A percentile compares a stretch with the other conserved stretches of the same genome.
These are phyloP conservation scores for Littorina saxatilis DNA, from an alignment of 1,140 invertebrate genomes.

Conservation along the genomic window DNA sequence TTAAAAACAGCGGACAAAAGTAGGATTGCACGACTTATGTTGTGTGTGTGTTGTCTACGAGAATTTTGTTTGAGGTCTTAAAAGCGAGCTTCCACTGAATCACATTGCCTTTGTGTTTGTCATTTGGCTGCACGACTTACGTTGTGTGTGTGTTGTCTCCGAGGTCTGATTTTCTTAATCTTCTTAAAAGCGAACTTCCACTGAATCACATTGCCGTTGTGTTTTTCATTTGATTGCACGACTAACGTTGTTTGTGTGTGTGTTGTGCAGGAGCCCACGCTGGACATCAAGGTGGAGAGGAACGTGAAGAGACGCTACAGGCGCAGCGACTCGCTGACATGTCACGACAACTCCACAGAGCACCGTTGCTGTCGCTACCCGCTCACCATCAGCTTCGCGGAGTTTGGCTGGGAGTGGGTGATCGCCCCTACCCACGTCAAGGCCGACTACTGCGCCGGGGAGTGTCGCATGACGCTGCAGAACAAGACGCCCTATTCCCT, in stretches of 20 bases:
- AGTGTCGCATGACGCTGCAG: slow-evolving; percentile 57
- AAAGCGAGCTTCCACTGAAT: no score
- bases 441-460: slow-evolving; percentile 65
- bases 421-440: slow-evolving; percentile 83
- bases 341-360: slow-evolving; percentile 54
- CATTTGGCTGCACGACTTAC: no score
- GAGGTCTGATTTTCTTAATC: no score
- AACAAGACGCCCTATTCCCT: slow-evolving; percentile 90
- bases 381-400: slow-evolving; percentile 92
- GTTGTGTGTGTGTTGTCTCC: no score
- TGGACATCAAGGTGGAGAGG: slow-evolving; percentile 88
- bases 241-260: no score
- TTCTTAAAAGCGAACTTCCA: no score
- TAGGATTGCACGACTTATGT: background rate
- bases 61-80: no score
- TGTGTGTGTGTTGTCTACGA: background rate
- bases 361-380: slow-evolving; percentile 89
- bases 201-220: no score
- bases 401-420: slow-evolving; percentile 95
- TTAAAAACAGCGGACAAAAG: no score
- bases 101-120: no score
- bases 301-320: slow-evolving; percentile 78
- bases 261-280: slow-evolving; percentile 80
- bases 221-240: no score
- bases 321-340: slow-evolving; percentile 48